A percentile compares a stretch with the other conserved stretches of the same genome.
These are phyloP conservation scores for Helicoverpa armigera DNA, from an alignment of 1,140 invertebrate genomes.

Conservation along the genomic window DNA sequence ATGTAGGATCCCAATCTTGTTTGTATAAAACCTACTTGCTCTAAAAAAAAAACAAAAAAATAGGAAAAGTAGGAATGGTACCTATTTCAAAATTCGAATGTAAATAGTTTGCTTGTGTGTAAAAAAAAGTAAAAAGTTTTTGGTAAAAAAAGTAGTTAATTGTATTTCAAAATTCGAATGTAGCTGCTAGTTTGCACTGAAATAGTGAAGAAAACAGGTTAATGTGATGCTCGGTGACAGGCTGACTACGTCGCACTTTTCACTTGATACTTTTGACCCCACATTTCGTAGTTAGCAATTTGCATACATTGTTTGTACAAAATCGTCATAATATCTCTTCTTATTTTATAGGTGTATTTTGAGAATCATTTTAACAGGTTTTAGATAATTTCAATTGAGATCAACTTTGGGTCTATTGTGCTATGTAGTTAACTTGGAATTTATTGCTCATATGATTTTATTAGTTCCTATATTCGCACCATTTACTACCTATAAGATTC, in stretches of 20 bases:
- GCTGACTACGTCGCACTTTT: conserved; percentile 18
- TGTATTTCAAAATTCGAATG: background rate
- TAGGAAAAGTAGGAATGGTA: no score
- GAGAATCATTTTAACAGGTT: no score
- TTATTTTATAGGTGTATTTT: background rate
- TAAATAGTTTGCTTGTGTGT: no score
- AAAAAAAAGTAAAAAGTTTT: no score
- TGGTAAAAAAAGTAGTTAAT: no score
- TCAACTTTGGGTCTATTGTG: no score
- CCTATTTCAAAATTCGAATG: no score
- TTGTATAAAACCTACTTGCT: background rate
- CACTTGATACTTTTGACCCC: conserved; percentile 26
- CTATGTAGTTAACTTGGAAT: no score
- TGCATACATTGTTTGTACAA: conserved; percentile 8
- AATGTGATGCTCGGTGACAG: conserved; percentile 30
- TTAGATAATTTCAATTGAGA: no score
- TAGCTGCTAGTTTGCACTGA: background rate
- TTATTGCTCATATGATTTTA: no score
- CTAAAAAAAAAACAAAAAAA: no score
- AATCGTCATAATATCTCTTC: background rate
- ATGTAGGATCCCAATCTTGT: background rate
- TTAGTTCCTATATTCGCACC: no score
- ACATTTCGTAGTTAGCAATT: background rate
- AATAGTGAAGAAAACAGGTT: conserved; percentile 8
- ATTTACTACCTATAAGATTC: background rate